These are phyloP conservation scores for Choreutis nemorana DNA, from an alignment of 2,888 invertebrate genomes.

Conservation along the genomic window DNA sequence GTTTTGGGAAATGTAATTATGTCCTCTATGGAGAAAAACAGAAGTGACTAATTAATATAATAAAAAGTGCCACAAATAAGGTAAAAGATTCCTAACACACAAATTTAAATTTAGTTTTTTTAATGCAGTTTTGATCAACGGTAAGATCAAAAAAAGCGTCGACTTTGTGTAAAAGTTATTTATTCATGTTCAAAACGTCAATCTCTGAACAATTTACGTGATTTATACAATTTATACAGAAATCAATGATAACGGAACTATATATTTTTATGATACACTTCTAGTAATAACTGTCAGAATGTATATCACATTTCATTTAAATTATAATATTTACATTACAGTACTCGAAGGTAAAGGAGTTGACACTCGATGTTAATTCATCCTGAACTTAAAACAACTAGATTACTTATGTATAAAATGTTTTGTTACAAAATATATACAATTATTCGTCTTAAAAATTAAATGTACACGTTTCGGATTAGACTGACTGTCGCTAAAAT, in stretches of 20 bases:
- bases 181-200: slow-evolving; percentile 58
- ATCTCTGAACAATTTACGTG: slow-evolving; percentile 57
- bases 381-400: slow-evolving; percentile 40
- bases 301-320: slow-evolving; percentile 54
- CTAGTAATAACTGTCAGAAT: slow-evolving; percentile 50
- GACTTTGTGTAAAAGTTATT: slow-evolving; percentile 63
- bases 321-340: slow-evolving; percentile 48
- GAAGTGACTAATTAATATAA: no score
- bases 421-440: slow-evolving; percentile 53
- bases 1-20: no score
- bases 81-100: no score
- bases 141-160: no score
- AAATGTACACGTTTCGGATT: slow-evolving; percentile 46
- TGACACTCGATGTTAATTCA: slow-evolving; percentile 45
- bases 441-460: slow-evolving; percentile 50
- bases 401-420: slow-evolving; percentile 55
- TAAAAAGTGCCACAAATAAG: no score
- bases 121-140: no score
- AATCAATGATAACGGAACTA: slow-evolving; percentile 56
- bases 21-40: no score
- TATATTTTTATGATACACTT: slow-evolving; percentile 57
- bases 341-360: slow-evolving; percentile 26
- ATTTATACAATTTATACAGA: slow-evolving; percentile 60
- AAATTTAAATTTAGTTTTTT: no score
- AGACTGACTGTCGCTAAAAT: slow-evolving; percentile 40